Percentiles rank a stretch among this genome's conserved stretches.
Evolutionary conservation across 2,888 invertebrate genomes (phyloP).

Genomic region (Cylindroiulus punctatus): DNA sequence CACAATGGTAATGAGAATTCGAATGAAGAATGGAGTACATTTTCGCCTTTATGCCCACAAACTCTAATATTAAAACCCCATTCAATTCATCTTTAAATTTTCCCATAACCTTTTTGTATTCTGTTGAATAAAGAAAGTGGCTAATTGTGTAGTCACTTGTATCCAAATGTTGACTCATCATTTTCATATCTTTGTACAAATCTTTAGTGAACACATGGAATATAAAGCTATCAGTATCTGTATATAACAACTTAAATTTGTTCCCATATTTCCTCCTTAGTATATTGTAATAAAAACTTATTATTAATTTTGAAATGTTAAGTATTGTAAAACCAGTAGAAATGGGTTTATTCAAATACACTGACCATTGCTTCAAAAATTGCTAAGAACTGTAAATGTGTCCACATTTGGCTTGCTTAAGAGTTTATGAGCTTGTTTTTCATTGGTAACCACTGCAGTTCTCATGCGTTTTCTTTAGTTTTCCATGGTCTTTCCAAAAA

Average conservation of each 20-base stretch:
- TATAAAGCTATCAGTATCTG: not conserved
- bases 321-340: not conserved
- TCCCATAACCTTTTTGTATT: not conserved
- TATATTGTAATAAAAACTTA: not conserved
- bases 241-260: not conserved
- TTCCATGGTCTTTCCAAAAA: slow-evolving; percentile 54
- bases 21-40: not conserved
- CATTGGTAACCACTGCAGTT: slow-evolving; percentile 30
- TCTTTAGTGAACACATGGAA: not conserved
- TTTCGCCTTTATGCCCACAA: not conserved
- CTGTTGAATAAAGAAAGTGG: not conserved
- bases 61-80: not conserved
- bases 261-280: not conserved
- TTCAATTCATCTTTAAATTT: no score
- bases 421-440: not conserved
- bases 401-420: not conserved
- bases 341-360: not conserved
- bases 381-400: not conserved
- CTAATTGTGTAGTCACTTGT: not conserved
- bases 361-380: not conserved
- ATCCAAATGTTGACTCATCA: not conserved
- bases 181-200: not conserved
- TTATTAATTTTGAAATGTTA: not conserved
- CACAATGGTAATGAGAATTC: not conserved
- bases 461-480: slow-evolving; percentile 37